Conservation (phyloP, 2,888 invertebrate genomes). For the Biston stratarius region DNA sequence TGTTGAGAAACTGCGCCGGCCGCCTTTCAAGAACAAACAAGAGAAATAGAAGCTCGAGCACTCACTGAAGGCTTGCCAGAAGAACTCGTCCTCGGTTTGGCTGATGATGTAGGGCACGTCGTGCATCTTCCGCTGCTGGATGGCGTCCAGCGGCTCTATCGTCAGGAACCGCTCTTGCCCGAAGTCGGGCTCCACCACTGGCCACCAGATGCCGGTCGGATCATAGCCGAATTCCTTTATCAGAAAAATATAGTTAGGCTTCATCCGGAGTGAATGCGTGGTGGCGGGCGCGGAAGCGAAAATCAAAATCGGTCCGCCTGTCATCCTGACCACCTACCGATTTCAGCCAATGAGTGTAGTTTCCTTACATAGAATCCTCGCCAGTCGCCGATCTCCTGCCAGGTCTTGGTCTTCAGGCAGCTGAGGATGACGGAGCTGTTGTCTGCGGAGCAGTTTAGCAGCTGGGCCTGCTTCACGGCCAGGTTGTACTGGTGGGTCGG, state of each 20-base stretch:
- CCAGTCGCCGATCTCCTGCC: conserved; percentile 81
- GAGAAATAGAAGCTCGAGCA: conserved; percentile 20
- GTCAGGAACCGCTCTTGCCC: conserved; percentile 89
- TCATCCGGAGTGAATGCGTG: background rate
- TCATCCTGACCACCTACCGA: too few relatives aligned
- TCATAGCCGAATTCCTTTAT: conserved; percentile 84
- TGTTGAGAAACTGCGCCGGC: too few relatives aligned
- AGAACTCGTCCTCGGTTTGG: conserved; percentile 89
- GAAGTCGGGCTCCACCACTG: conserved; percentile 89
- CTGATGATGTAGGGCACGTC: conserved; percentile 89
- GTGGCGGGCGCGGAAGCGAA: too few relatives aligned
- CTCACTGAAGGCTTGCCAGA: conserved; percentile 87
- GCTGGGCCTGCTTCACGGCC: conserved; percentile 31
- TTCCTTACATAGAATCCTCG: conserved; percentile 77
- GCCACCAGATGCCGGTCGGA: conserved; percentile 87
- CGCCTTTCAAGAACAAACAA: background rate
- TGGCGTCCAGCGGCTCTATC: conserved; percentile 87
- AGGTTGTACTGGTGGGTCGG: conserved; percentile 85
- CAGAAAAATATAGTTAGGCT: background rate
- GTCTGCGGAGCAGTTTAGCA: conserved; percentile 75
- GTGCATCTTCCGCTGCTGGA: conserved; percentile 85
- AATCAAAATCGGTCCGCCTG: too few relatives aligned
- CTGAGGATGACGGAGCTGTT: conserved; percentile 84
- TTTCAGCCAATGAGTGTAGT: too few relatives aligned
- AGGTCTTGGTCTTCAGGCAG: conserved; percentile 86